Conservation (phyloP, 2,888 invertebrate genomes). For the Agriopis aurantiaria region DNA sequence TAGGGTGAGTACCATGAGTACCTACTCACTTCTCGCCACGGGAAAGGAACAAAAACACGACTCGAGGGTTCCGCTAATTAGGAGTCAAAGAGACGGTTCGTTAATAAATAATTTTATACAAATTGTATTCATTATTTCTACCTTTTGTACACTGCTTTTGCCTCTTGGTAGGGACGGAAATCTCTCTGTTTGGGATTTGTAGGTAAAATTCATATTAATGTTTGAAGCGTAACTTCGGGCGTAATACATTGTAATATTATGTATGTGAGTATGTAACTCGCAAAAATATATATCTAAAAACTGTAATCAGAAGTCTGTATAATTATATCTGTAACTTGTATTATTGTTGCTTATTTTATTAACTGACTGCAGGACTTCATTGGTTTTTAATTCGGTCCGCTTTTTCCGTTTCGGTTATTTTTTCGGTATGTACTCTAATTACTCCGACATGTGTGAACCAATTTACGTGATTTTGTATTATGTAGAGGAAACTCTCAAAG, state of each 20-base stretch:
- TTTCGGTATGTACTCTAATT: too few relatives aligned
- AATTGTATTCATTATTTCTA: conserved; percentile 25
- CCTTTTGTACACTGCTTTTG: conserved; percentile 15
- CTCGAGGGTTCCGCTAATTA: conserved; percentile 29
- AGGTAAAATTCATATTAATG: conserved; percentile 1
- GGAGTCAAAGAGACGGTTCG: conserved; percentile 16
- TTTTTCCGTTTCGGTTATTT: too few relatives aligned
- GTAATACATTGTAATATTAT: background rate
- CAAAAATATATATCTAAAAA: too few relatives aligned
- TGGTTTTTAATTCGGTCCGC: too few relatives aligned
- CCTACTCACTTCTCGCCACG: conserved; percentile 16
- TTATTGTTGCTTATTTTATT: too few relatives aligned
- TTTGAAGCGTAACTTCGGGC: background rate
- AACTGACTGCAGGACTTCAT: too few relatives aligned
- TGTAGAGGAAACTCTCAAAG: too few relatives aligned
- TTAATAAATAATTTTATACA: conserved; percentile 28
- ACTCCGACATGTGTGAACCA: too few relatives aligned
- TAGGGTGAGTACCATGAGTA: background rate
- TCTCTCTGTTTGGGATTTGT: conserved; percentile 6
- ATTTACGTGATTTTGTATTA: too few relatives aligned
- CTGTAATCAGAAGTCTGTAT: too few relatives aligned
- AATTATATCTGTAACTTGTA: too few relatives aligned
- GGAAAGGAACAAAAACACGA: conserved; percentile 28
- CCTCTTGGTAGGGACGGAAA: background rate
- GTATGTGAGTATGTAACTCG: too few relatives aligned